A percentile compares a stretch with the other conserved stretches of the same genome.
phyloP scores from a whole-genome alignment of 2,113 vertebrate genomes.

The Scatophagus argus region DNA sequence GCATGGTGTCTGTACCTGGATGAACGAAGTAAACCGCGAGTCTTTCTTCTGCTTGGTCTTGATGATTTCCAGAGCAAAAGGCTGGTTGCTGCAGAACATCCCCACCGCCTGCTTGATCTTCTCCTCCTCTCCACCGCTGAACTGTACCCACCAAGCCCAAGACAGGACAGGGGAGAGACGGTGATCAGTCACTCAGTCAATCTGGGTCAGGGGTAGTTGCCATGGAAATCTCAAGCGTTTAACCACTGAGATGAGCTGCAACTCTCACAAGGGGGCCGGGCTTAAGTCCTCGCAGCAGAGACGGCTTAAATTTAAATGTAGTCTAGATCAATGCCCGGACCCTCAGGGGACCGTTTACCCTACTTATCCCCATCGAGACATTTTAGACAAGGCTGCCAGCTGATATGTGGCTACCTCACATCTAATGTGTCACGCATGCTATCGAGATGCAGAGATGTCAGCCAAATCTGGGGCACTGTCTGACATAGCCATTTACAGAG shows the following conservation, averaged over 20 bases:
- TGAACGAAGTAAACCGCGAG: constrained; percentile 93
- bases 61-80: constrained; percentile 97
- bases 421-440: constrained; percentile 42
- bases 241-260: constrained; percentile 31
- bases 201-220: constrained; percentile 54
- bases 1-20: constrained; percentile 85
- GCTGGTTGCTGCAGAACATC: constrained; percentile 98
- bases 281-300: constrained; percentile 39
- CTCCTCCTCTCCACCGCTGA: constrained; percentile 93
- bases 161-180: constrained; percentile 22
- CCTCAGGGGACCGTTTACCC: constrained; percentile 51
- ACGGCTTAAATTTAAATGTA: constrained; percentile 50
- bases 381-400: constrained; percentile 47
- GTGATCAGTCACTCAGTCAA: constrained; percentile 25
- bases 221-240: constrained; percentile 41
- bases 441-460: constrained; percentile 39
- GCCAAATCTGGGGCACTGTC: constrained; percentile 54
- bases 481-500: constrained; percentile 49
- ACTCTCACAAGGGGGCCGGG: constrained; percentile 44
- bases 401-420: constrained; percentile 38
- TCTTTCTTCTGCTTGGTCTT: constrained; percentile 99
- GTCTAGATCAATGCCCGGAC: constrained; percentile 52
- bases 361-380: constrained; percentile 52
- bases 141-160: constrained; percentile 84
- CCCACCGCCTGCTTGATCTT: constrained; percentile 95